Base-by-base conservation (phyloP, 2,113 vertebrate species). In the Passer domesticus region DNA sequence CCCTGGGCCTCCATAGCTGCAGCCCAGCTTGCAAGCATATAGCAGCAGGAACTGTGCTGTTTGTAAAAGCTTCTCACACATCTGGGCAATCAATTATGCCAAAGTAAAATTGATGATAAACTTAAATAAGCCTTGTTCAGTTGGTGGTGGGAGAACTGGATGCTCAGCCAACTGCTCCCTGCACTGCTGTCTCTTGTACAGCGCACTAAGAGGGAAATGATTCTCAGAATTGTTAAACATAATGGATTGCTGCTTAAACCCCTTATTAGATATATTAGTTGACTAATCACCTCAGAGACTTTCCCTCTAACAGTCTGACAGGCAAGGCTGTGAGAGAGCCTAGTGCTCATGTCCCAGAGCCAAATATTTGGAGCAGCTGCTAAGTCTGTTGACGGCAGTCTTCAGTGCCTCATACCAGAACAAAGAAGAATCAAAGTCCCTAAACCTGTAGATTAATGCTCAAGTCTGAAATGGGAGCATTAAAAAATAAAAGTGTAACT, bases 231-330 rank as follows among this genome's bases (percentile, higher is more conserved):
- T 95, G 90, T 92, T 94, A 91, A 93, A 91, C 52, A 63, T 83
- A 91, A 92, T 72, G 87, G 90, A 83, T 95, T 82, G 84, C 84
- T 91, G 52, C 90, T 88, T 91, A 94, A 92, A 80, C 33, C 78
- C 78, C 59, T 80, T 88, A 87, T 90, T 95, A 86, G 82, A 64
- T 60, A 70, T 35, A 83, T 90, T 90, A 93, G 85, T 86, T 95
- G 89, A 91, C 70, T 90, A 92, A 97, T 94, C 88, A 89, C 90
- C 94, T 94, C 68, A 11, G 92, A 92, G 92, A 83, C 56, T 88
- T 92, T 84, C 27, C 28, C 60, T 78, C 60, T 78, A 88, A 55
- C 64, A 67, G 49, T 63, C 46, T 92, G 88, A 94, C 90, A 88
- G 83, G 79, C 73, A 19, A 75, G n/a, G 63, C 70, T 92, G 81